A percentile compares a stretch with the other conserved stretches of the same genome.
phyloP scores from a whole-genome alignment of 2,888 invertebrate genomes.

The Calameuta filiformis region DNA sequence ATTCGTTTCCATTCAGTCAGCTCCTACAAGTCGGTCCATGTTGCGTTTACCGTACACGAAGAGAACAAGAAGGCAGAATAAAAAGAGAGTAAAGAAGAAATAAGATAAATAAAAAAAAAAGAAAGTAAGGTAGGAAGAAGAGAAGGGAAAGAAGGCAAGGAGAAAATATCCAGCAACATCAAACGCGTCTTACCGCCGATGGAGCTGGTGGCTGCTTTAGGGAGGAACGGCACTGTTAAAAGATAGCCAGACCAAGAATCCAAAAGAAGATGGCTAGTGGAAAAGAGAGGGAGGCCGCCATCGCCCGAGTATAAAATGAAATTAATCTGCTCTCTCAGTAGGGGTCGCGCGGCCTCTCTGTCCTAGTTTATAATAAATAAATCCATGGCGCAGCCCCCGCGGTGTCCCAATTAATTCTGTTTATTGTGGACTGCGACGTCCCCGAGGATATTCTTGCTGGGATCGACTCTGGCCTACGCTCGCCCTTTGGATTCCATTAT shows the following conservation, averaged over 20 bases:
- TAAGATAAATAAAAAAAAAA: not conserved
- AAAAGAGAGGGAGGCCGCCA: conserved; percentile 16
- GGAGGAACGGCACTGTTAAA: conserved; percentile 20
- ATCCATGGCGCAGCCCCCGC: conserved; percentile 17
- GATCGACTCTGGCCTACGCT: conserved; percentile 25
- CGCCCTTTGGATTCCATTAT: not conserved
- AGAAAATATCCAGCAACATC: conserved; percentile 10
- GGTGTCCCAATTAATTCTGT: conserved; percentile 8
- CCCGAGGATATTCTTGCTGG: conserved; percentile 21
- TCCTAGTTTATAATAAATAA: conserved; percentile 34
- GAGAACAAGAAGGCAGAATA: not conserved
- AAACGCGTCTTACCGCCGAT: conserved; percentile 5
- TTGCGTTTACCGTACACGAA: conserved; percentile 7
- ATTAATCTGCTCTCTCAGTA: conserved; percentile 43
- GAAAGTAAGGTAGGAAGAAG: not conserved
- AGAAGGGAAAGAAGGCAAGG: not conserved
- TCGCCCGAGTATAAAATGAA: conserved; percentile 40
- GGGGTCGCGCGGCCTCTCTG: conserved; percentile 39
- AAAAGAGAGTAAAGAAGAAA: not conserved
- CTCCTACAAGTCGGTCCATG: conserved; percentile 8
- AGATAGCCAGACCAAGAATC: not conserved
- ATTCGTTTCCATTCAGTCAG: conserved; percentile 21
- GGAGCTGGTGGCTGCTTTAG: conserved; percentile 20
- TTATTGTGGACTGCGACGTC: conserved; percentile 30
- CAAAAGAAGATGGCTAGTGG: not conserved